Evolutionary conservation across 1,140 invertebrate genomes (phyloP).

Genomic region (Lanistes nyassanus): DNA sequence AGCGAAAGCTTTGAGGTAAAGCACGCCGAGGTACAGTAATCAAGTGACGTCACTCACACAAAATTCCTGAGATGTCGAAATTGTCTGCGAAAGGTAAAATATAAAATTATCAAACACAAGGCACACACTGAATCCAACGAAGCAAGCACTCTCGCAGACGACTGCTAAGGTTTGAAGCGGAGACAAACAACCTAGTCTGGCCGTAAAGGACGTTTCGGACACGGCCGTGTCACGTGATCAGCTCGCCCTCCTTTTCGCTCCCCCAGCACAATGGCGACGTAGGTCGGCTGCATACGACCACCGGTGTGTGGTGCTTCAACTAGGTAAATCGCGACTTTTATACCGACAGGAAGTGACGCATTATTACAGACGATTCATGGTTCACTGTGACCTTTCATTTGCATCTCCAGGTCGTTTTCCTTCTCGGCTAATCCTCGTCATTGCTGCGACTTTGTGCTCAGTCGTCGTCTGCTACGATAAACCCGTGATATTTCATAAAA

Average conservation of each 20-base stretch:
- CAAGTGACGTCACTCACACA: constrained; percentile 27
- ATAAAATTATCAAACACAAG: background rate
- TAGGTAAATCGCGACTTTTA: no score
- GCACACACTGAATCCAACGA: background rate
- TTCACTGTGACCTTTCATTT: no score
- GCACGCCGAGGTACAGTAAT: constrained; percentile 12
- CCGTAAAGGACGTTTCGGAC: background rate
- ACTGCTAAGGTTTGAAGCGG: background rate
- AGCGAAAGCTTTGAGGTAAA: constrained; percentile 6
- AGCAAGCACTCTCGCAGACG: background rate
- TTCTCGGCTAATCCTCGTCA: no score
- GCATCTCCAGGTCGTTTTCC: no score
- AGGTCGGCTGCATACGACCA: background rate
- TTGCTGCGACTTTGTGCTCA: no score
- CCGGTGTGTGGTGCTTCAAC: no score
- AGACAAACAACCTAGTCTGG: background rate
- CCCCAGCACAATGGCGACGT: no score
- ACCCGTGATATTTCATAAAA: no score
- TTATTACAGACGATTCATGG: no score
- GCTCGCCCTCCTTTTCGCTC: background rate
- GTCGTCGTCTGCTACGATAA: no score
- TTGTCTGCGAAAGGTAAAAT: background rate
- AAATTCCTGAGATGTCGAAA: constrained; percentile 19
- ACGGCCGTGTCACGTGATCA: background rate
- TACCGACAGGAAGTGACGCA: no score